Conservation (phyloP, 2,888 invertebrate species). For the Caenorhabditis sp. region DNA sequence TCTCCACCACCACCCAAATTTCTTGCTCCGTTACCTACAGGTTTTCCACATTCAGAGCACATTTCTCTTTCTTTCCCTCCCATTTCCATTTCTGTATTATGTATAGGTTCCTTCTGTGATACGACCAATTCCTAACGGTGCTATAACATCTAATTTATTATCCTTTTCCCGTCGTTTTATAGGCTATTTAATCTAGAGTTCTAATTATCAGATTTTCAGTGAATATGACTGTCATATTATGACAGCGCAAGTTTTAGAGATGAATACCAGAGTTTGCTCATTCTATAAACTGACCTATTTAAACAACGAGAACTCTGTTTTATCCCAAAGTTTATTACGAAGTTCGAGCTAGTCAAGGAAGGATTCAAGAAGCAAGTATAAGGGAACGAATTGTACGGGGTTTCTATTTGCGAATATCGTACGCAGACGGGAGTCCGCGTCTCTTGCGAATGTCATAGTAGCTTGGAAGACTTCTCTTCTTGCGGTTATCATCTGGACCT, state of each 20-base stretch:
- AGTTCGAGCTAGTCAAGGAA: too few species aligned
- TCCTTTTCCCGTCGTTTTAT: slow-evolving; percentile 16
- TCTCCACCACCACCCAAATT: too few species aligned
- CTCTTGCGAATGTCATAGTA: slow-evolving; percentile 55
- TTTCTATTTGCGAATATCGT: slow-evolving; percentile 53
- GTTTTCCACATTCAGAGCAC: slow-evolving; percentile 5
- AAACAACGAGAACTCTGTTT: too few species aligned
- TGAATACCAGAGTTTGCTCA: too few species aligned
- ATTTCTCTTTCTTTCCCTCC: background rate
- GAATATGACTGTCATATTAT: too few species aligned
- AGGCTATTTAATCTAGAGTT: slow-evolving; percentile 32
- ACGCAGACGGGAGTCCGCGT: slow-evolving; percentile 42
- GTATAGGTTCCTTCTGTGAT: slow-evolving; percentile 46
- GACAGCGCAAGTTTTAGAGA: too few species aligned
- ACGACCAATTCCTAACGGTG: slow-evolving; percentile 45
- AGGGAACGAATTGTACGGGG: background rate
- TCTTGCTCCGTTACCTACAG: slow-evolving; percentile 47
- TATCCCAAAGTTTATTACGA: too few species aligned
- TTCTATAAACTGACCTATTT: too few species aligned
- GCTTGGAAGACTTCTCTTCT: slow-evolving; percentile 45
- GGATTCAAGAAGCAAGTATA: too few species aligned
- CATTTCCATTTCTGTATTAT: slow-evolving; percentile 43
- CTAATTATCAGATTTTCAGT: slow-evolving; percentile 14
- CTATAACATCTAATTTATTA: slow-evolving; percentile 47
- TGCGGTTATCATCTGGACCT: slow-evolving; percentile 48